Evolutionary conservation across 2,113 vertebrate genomes (phyloP).

Genomic region (Leucosticte australis): DNA sequence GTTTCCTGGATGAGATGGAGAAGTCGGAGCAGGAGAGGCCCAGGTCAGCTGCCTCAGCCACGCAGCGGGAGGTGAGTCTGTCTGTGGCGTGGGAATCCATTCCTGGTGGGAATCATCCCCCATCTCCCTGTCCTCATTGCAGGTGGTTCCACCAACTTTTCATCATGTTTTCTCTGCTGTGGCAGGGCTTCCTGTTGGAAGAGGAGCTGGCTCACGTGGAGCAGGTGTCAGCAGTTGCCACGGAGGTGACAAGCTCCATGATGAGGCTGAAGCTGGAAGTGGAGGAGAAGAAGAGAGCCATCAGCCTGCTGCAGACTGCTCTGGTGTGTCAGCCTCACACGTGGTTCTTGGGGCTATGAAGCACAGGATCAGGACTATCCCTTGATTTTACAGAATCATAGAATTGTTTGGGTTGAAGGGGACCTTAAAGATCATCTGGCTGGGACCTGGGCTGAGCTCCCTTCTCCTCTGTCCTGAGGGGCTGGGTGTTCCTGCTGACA

Average conservation of each 20-base stretch:
- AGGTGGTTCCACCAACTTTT: no score
- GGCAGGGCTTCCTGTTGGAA: constrained; percentile 77
- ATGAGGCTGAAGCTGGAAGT: constrained; percentile 88
- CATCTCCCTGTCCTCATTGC: background rate
- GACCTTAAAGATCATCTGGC: background rate
- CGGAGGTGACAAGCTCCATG: constrained; percentile 79
- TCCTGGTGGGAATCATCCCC: background rate
- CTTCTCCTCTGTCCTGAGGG: background rate
- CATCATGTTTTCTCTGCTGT: accelerated
- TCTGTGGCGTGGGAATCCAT: background rate
- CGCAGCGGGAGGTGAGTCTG: constrained; percentile 74
- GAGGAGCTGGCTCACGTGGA: constrained; percentile 81
- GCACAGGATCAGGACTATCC: background rate
- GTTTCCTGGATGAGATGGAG: constrained; percentile 96
- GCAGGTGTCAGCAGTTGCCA: constrained; percentile 79
- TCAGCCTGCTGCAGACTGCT: constrained; percentile 85
- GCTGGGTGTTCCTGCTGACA: background rate
- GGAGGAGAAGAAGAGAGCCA: constrained; percentile 87
- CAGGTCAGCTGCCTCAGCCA: constrained; percentile 79
- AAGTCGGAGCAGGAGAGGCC: constrained; percentile 84
- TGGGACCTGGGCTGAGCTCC: background rate
- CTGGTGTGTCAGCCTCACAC: constrained; percentile 73
- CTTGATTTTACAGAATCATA: background rate
- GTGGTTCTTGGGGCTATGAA: background rate
- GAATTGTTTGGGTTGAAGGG: background rate